phyloP scores from a whole-genome alignment of 1,140 invertebrate species.

The Anastrepha ludens region DNA sequence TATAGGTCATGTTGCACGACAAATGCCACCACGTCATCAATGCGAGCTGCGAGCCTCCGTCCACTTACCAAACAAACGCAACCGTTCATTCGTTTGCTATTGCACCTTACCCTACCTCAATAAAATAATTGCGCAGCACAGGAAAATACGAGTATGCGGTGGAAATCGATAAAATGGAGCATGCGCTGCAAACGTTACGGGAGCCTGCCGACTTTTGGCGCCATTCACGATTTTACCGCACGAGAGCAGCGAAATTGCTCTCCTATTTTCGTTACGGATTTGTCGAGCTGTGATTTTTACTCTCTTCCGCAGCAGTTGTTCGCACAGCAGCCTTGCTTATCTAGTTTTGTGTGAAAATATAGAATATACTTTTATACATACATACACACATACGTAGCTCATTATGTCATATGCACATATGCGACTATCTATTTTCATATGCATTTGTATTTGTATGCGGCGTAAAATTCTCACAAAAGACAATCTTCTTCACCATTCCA shows the following conservation, averaged over 20 bases:
- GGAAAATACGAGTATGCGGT: background rate
- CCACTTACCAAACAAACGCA: background rate
- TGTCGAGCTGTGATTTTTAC: background rate
- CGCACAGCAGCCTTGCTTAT: background rate
- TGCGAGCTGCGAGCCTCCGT: background rate
- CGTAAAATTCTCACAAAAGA: constrained; percentile 9
- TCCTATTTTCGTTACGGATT: background rate
- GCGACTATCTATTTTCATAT: background rate
- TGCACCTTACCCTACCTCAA: constrained; percentile 15
- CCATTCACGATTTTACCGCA: constrained; percentile 23
- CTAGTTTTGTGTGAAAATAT: background rate
- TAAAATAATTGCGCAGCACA: constrained; percentile 34
- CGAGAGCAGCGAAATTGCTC: background rate
- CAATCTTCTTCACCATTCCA: background rate
- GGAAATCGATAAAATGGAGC: constrained; percentile 20
- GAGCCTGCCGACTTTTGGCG: constrained; percentile 1
- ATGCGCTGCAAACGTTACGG: background rate
- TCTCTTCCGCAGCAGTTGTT: background rate
- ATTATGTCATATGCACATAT: background rate
- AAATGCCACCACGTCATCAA: background rate
- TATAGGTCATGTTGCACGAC: background rate
- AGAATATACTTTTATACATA: background rate
- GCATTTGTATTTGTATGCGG: background rate
- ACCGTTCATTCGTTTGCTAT: background rate
- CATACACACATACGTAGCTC: background rate